Percentiles rank a stretch among this genome's conserved stretches.
These are phyloP conservation scores for Drosophila watanabei DNA, from an alignment of 1,140 invertebrate species.

Conservation along the genomic window DNA sequence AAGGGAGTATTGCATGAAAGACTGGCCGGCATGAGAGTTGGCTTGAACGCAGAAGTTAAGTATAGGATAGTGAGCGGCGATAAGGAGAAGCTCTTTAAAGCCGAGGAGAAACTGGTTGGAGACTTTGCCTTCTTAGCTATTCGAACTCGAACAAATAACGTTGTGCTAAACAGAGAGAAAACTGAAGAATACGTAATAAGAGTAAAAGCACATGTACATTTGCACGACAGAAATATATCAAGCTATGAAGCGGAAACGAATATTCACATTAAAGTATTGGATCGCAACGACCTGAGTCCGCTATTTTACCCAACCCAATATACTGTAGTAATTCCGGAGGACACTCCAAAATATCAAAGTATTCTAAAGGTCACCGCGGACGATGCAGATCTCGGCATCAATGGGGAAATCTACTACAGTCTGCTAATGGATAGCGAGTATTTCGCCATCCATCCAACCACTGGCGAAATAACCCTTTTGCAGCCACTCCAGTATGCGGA, in stretches of 20 bases:
- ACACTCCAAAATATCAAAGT: slow-evolving; percentile 93
- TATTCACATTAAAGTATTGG: slow-evolving; percentile 93
- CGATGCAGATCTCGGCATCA: slow-evolving; percentile 97
- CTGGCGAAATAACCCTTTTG: slow-evolving; percentile 94
- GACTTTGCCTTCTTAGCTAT: slow-evolving; percentile 97
- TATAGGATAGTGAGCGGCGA: slow-evolving; percentile 95
- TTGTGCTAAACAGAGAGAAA: slow-evolving; percentile 96
- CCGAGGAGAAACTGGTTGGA: slow-evolving; percentile 93
- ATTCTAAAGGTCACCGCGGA: slow-evolving; percentile 93
- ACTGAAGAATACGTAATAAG: slow-evolving; percentile 93
- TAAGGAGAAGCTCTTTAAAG: slow-evolving; percentile 96
- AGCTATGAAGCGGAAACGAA: slow-evolving; percentile 90
- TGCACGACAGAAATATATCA: slow-evolving; percentile 87
- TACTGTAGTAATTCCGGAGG: slow-evolving; percentile 94
- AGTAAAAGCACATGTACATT: slow-evolving; percentile 89
- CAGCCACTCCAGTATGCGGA: slow-evolving; percentile 91
- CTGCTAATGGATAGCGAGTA: slow-evolving; percentile 93
- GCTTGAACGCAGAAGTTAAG: slow-evolving; percentile 88
- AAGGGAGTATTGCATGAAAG: slow-evolving; percentile 87
- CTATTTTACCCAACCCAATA: slow-evolving; percentile 96
- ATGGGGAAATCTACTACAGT: slow-evolving; percentile 98
- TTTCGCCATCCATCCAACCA: slow-evolving; percentile 97
- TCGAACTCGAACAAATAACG: slow-evolving; percentile 93
- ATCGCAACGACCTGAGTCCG: slow-evolving; percentile 97
- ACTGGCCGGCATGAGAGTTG: slow-evolving; percentile 87